Evolutionary conservation across 2,888 invertebrate species (phyloP).

Genomic region (Cabera pusaria): DNA sequence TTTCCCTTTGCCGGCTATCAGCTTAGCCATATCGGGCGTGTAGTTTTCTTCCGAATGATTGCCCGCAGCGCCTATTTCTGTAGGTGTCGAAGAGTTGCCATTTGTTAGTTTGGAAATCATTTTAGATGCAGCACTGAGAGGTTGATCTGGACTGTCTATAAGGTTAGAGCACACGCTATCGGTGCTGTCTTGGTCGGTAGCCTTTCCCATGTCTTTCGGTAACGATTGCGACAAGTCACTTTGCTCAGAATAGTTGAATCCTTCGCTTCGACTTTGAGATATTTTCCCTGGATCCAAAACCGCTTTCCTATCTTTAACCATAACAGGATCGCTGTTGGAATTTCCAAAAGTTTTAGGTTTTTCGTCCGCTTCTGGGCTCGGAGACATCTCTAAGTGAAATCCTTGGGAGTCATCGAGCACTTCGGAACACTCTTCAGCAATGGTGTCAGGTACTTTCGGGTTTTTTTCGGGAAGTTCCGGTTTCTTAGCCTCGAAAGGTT

Average conservation of each 20-base stretch:
- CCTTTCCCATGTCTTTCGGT: conserved; percentile 52
- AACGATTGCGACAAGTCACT: conserved; percentile 50
- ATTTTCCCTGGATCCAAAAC: conserved; percentile 49
- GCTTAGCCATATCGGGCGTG: conserved; percentile 67
- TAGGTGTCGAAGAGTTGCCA: conserved; percentile 73
- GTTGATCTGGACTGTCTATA: conserved; percentile 66
- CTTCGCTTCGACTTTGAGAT: conserved; percentile 58
- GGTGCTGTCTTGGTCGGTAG: conserved; percentile 72
- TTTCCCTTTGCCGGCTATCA: conserved; percentile 54
- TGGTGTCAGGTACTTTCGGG: conserved; percentile 53
- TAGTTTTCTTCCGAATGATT: conserved; percentile 51
- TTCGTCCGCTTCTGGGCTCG: conserved; percentile 46
- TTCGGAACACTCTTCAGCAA: conserved; percentile 57
- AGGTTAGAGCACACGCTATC: conserved; percentile 59
- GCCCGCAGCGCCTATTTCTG: conserved; percentile 44
- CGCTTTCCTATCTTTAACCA: conserved; percentile 53
- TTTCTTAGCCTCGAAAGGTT: conserved; percentile 41
- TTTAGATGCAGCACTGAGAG: conserved; percentile 64
- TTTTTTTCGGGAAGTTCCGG: conserved; percentile 47
- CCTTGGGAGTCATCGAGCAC: conserved; percentile 69
- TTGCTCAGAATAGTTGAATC: conserved; percentile 55
- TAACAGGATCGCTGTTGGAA: conserved; percentile 58
- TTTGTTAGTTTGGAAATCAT: conserved; percentile 75
- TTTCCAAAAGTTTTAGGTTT: conserved; percentile 34
- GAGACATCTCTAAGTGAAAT: conserved; percentile 65